Base-by-base conservation (phyloP, 2,888 invertebrate genomes). In the Petrophora chlorosata region DNA sequence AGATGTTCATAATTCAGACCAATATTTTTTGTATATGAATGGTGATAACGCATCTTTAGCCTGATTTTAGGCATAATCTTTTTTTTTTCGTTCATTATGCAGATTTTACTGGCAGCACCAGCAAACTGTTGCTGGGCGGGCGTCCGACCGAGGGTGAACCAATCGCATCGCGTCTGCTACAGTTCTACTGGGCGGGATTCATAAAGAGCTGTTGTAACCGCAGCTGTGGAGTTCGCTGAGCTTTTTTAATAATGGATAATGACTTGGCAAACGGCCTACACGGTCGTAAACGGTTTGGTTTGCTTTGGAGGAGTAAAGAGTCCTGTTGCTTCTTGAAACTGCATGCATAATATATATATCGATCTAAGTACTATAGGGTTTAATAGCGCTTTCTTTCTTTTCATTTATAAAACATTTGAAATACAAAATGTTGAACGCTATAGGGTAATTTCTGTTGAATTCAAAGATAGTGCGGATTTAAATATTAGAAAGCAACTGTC, bases 81-180 rank as follows among this genome's bases (percentile, higher is more conserved):
- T n/a, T n/a, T n/a, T n/a, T n/a, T n/a, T n/a, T n/a, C n/a, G n/a
- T n/a, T n/a, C n/a, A n/a, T n/a, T n/a, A n/a, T n/a, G n/a, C n/a
- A n/a, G n/a, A n/a, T n/a, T n/a, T n/a, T n/a, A 23, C 39, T 79
- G 73, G 77, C 72, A 82, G 75, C 74, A 65, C 73, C 23, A 35
- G 61, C 73, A 84, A 85, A 84, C 87, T 85, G 86, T 87, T 87
- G 87, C 87, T 86, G 85, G 79, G 82, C 74, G 78, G 72, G 73
- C 65, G 66, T 59, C 50, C 34, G 58, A 41, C 56, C 46, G 51
- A 46, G 46, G 59, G 60, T 46, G 53, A 63, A 65, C 65, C 59
- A 66, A 64, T 59, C 60, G 56, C 35, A 47, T 42, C 50, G 49
- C 56, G 60, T 58, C 54, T 47, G 65, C 62, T 63, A 60, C 57